These are phyloP conservation scores for Lagopus leucura DNA, from an alignment of 2,113 vertebrate genomes.

Conservation along the genomic window DNA sequence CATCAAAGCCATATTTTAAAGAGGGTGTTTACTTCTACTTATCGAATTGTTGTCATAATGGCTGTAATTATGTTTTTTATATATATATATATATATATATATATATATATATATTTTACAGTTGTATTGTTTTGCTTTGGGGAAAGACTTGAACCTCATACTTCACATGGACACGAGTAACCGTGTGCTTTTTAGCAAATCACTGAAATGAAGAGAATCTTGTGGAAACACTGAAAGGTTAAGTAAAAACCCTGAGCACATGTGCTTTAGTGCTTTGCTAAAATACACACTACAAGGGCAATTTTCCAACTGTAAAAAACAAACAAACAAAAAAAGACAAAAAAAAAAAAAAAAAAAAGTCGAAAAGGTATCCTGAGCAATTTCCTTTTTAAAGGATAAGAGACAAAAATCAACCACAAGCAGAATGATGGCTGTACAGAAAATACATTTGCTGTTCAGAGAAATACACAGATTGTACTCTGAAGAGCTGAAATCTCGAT, in stretches of 20 bases:
- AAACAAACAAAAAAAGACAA: background rate
- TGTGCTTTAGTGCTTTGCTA: background rate
- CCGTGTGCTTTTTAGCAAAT: background rate
- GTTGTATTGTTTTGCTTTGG: constrained; percentile 8
- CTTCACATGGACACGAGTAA: background rate
- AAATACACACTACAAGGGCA: background rate
- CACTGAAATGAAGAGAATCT: background rate
- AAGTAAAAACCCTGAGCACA: constrained; percentile 3
- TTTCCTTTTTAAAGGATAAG: constrained; percentile 5
- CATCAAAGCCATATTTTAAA: constrained; percentile 10
- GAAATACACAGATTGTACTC: constrained; percentile 28
- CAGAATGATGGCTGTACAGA: background rate
- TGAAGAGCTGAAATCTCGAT: constrained; percentile 36
- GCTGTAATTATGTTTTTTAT: background rate
- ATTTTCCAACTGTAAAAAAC: background rate
- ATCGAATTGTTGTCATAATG: background rate
- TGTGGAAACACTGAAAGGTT: constrained; percentile 21
- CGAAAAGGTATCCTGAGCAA: background rate
- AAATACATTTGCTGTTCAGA: background rate
- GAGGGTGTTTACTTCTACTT: background rate
- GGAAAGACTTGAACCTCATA: constrained; percentile 4
- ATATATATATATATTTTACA: background rate
- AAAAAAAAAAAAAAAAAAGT: background rate
- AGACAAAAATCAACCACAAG: background rate
- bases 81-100: too few relatives aligned